phyloP scores from a whole-genome alignment of 2,888 invertebrate species.

The Perdita meconis region DNA sequence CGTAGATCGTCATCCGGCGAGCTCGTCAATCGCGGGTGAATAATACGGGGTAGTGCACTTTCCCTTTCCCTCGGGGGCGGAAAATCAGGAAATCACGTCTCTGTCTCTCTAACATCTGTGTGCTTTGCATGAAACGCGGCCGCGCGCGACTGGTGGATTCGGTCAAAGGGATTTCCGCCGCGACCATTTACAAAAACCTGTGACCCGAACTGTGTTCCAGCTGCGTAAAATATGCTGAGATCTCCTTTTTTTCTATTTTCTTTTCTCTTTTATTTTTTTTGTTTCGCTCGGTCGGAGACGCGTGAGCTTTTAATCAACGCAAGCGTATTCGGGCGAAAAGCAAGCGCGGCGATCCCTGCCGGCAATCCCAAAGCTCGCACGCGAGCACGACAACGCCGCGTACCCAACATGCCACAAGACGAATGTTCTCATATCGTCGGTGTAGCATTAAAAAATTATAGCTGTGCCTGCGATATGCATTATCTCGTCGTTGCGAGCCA shows the following conservation, averaged over 20 bases:
- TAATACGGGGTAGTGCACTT: conserved; percentile 57
- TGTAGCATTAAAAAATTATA: conserved; percentile 42
- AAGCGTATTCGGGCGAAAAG: neutral
- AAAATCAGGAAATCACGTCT: conserved; percentile 76
- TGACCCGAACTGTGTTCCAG: neutral
- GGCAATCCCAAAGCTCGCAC: conserved; percentile 30
- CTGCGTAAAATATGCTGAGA: neutral
- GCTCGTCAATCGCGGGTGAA: conserved; percentile 53
- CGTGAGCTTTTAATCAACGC: conserved; percentile 11
- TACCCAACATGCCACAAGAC: conserved; percentile 44
- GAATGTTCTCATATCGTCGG: conserved; percentile 49
- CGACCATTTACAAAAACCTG: neutral
- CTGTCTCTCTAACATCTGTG: conserved; percentile 80
- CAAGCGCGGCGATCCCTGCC: neutral
- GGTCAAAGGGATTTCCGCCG: conserved; percentile 6
- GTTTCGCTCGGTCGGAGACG: neutral
- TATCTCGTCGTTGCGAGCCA: conserved; percentile 41
- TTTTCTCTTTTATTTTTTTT: too few relatives aligned
- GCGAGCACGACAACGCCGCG: conserved; percentile 40
- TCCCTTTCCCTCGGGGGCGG: conserved; percentile 57
- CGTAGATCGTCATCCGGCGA: conserved; percentile 26
- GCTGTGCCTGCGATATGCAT: conserved; percentile 41
- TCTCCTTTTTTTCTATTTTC: neutral
- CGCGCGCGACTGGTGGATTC: conserved; percentile 10
- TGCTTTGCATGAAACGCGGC: conserved; percentile 69